These are phyloP conservation scores for Amphiprion clarkii DNA, from an alignment of 2,797 vertebrate genomes.

Conservation along the genomic window DNA sequence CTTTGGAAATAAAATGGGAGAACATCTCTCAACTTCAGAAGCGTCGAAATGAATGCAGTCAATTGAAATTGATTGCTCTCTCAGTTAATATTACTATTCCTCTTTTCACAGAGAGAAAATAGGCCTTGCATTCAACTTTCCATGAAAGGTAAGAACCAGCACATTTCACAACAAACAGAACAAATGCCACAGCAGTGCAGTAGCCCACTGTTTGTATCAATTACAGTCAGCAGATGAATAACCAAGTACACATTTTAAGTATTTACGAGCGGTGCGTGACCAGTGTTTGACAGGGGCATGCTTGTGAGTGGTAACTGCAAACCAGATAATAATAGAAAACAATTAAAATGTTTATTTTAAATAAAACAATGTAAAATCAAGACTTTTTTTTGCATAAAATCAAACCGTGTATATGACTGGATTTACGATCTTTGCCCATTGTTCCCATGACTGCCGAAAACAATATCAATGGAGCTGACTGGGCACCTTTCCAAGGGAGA, in stretches of 20 bases:
- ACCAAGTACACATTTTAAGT: neutral
- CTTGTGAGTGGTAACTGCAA: conserved; percentile 7
- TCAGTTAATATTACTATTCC: conserved; percentile 25
- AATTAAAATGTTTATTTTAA: neutral
- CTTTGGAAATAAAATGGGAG: conserved; percentile 13
- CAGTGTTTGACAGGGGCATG: neutral
- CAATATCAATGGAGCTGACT: conserved; percentile 58
- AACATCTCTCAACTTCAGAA: conserved; percentile 18
- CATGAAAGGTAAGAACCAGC: conserved; percentile 54
- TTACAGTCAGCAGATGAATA: conserved; percentile 2
- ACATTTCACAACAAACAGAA: conserved; percentile 9
- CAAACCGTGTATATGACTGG: conserved; percentile 4
- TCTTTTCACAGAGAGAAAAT: conserved; percentile 49
- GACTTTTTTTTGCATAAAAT: neutral
- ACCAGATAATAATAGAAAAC: conserved; percentile 37
- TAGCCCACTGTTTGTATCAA: neutral
- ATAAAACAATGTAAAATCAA: neutral
- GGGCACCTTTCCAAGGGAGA: conserved; percentile 70
- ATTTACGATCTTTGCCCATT: conserved; percentile 43
- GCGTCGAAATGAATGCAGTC: conserved; percentile 12
- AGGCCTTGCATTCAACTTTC: conserved; percentile 1
- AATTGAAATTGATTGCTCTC: neutral
- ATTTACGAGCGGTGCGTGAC: conserved; percentile 17
- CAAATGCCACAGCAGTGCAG: neutral
- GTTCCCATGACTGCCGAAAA: conserved; percentile 51